Percentiles rank a stretch among this genome's conserved stretches.
phyloP scores from a whole-genome alignment of 2,888 invertebrate genomes.

The Diadromus collaris region DNA sequence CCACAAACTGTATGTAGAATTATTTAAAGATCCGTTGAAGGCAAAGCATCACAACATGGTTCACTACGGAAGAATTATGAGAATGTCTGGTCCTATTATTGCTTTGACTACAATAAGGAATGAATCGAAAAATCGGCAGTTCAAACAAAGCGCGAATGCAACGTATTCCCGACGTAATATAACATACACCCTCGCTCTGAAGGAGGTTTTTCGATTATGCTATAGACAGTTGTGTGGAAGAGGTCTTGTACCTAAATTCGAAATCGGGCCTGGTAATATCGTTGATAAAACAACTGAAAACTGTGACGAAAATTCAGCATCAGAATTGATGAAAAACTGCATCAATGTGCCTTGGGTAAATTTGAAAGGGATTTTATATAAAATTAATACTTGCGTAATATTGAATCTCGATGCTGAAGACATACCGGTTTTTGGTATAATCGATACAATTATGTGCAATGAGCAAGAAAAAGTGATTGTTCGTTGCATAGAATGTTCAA shows the following conservation, averaged over 20 bases:
- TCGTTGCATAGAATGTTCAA: constrained; percentile 3
- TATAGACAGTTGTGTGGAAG: not conserved
- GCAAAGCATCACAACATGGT: constrained; percentile 18
- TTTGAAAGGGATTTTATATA: constrained; percentile 13
- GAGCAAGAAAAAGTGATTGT: constrained; percentile 1
- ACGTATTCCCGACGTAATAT: constrained; percentile 14
- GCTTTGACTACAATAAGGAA: constrained; percentile 13
- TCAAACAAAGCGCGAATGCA: constrained; percentile 24
- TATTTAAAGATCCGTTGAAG: constrained; percentile 2
- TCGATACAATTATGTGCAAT: constrained; percentile 21
- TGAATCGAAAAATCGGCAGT: constrained; percentile 16
- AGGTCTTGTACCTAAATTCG: constrained; percentile 13
- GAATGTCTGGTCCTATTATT: constrained; percentile 9
- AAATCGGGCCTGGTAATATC: constrained; percentile 17
- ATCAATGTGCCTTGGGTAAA: constrained; percentile 28
- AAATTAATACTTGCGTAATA: constrained; percentile 6
- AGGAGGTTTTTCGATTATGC: not conserved
- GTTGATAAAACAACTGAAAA: not conserved
- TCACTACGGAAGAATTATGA: constrained; percentile 4
- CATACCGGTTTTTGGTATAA: constrained; percentile 25
- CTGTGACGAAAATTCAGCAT: not conserved
- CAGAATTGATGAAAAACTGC: constrained; percentile 5
- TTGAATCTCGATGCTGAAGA: constrained; percentile 22
- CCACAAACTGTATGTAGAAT: constrained; percentile 3
- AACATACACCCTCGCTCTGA: constrained; percentile 5